Percentiles rank a stretch among this genome's conserved stretches.
Evolutionary conservation across 2,888 invertebrate species (phyloP).

Genomic region (Drosophila lacicola): DNA sequence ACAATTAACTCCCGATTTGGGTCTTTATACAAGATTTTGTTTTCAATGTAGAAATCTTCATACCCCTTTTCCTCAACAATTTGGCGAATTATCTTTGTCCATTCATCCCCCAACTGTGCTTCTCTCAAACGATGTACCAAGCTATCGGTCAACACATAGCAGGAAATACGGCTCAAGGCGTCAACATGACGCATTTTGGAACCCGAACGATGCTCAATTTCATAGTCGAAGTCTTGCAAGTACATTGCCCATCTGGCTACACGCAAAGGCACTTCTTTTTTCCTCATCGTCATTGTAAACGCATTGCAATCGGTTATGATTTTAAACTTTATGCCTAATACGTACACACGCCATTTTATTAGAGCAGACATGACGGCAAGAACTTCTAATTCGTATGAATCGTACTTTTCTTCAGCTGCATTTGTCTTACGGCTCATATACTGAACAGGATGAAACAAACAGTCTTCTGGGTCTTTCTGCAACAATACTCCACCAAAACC

Average conservation of each 20-base stretch:
- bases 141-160: not conserved
- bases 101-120: conserved; percentile 19
- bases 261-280: too few species aligned
- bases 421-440: not conserved
- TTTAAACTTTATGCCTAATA: too few species aligned
- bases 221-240: too few species aligned
- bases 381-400: too few species aligned
- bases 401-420: too few species aligned
- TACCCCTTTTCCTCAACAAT: conserved; percentile 5
- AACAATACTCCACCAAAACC: conserved; percentile 1
- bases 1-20: not conserved
- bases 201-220: not conserved
- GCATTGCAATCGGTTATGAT: too few species aligned
- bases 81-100: conserved; percentile 2
- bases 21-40: conserved; percentile 21
- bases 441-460: conserved; percentile 1
- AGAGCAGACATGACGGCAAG: too few species aligned
- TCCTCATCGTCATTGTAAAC: too few species aligned
- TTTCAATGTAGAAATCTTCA: conserved; percentile 23
- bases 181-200: conserved; percentile 13
- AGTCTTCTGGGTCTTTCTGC: conserved; percentile 6
- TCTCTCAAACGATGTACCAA: conserved; percentile 6
- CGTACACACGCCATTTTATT: too few species aligned
- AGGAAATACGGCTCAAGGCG: conserved; percentile 14
- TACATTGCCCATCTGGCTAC: too few species aligned